Percentiles rank a stretch among this genome's conserved stretches.
These are phyloP conservation scores for Polyergus mexicanus DNA, from an alignment of 1,140 invertebrate genomes.

Conservation along the genomic window DNA sequence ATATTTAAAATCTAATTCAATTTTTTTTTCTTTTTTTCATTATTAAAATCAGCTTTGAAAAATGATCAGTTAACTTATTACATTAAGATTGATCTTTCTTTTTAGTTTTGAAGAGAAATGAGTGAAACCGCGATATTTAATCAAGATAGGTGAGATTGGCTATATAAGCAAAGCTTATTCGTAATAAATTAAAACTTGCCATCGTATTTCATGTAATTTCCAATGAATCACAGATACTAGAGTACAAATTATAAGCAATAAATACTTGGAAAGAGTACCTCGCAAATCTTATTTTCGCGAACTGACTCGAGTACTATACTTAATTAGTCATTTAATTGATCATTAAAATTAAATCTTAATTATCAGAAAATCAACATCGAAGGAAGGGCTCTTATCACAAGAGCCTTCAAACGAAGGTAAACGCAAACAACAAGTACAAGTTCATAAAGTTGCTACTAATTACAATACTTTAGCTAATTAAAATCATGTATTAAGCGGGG, in stretches of 20 bases:
- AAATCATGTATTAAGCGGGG: constrained; percentile 37
- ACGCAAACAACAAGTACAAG: constrained; percentile 35
- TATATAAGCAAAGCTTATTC: constrained; percentile 28
- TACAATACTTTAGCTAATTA: constrained; percentile 59
- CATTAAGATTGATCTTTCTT: constrained; percentile 32
- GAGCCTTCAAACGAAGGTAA: constrained; percentile 36
- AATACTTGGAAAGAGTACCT: neutral
- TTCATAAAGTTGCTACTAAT: constrained; percentile 55
- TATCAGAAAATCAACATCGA: constrained; percentile 23
- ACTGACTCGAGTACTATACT: neutral
- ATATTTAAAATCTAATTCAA: constrained; percentile 16
- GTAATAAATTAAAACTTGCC: neutral
- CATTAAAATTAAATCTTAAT: constrained; percentile 35
- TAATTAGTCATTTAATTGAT: constrained; percentile 18
- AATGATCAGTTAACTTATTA: neutral
- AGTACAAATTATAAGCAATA: neutral
- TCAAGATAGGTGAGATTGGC: neutral
- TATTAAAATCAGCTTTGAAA: constrained; percentile 12
- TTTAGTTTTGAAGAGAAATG: neutral
- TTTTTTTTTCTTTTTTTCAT: neutral
- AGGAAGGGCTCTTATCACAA: neutral
- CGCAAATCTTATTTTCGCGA: constrained; percentile 13
- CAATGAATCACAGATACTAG: neutral
- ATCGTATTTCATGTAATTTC: constrained; percentile 14
- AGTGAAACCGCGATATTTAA: neutral